A percentile compares a stretch with the other conserved stretches of the same genome.
phyloP scores from a whole-genome alignment of 1,140 invertebrate species.

The Lasaia peninsularis region DNA sequence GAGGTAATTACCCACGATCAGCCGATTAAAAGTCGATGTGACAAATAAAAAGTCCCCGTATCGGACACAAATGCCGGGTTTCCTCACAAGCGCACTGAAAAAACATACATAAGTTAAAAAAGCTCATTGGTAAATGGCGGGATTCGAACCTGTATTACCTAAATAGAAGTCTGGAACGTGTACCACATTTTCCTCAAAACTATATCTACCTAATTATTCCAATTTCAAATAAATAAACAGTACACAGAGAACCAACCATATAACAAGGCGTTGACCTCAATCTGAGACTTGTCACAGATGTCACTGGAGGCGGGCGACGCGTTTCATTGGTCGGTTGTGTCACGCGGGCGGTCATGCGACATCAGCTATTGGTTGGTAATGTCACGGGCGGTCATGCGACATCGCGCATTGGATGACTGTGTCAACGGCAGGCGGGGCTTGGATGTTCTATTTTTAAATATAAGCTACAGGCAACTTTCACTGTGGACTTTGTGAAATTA shows the following conservation, averaged over 20 bases:
- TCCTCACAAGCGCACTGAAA: no score
- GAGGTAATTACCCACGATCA: no score
- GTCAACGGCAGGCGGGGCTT: constrained; percentile 56
- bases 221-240: constrained; percentile 3
- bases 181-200: no score
- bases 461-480: not conserved
- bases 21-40: no score
- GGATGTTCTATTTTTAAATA: constrained; percentile 29
- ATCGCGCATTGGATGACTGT: constrained; percentile 57
- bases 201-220: not conserved
- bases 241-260: constrained; percentile 32
- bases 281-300: constrained; percentile 30
- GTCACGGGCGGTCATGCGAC: constrained; percentile 60
- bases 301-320: constrained; percentile 62
- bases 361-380: constrained; percentile 57
- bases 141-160: no score
- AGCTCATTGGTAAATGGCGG: no score
- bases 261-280: constrained; percentile 52
- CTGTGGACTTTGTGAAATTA: not conserved
- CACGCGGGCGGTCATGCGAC: constrained; percentile 63
- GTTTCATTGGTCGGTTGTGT: constrained; percentile 56
- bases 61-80: no score
- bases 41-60: no score
- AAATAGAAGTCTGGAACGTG: no score
- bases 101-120: no score